Evolutionary conservation across 1,140 invertebrate species (phyloP).

Genomic region (Brachionus sp.): DNA sequence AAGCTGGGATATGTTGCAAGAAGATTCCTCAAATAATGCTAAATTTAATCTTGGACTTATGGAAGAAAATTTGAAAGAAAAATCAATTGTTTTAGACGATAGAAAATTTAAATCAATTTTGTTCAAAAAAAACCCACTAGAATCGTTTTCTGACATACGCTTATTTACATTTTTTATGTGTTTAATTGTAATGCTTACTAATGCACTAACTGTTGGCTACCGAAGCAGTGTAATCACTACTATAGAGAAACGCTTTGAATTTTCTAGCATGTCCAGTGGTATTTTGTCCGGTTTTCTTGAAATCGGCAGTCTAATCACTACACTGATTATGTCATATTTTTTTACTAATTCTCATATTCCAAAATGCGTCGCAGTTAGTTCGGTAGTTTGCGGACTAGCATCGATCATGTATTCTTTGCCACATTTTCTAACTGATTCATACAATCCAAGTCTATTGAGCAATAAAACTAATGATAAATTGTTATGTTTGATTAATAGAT

Average conservation of each 20-base stretch:
- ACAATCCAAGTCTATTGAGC: slow-evolving; percentile 60
- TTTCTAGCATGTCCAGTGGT: slow-evolving; percentile 84
- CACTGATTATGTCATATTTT: slow-evolving; percentile 91
- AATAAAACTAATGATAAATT: slow-evolving; percentile 50
- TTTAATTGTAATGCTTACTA: slow-evolving; percentile 74
- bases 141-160: slow-evolving; percentile 62
- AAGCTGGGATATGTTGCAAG: slow-evolving; percentile 49
- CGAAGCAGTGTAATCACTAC: slow-evolving; percentile 94
- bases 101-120: slow-evolving; percentile 49
- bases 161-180: slow-evolving; percentile 86
- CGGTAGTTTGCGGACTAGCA: slow-evolving; percentile 76
- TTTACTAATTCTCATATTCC: slow-evolving; percentile 87
- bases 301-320: slow-evolving; percentile 86
- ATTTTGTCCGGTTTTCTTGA: slow-evolving; percentile 88
- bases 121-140: not conserved
- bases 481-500: slow-evolving; percentile 48
- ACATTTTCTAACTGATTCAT: slow-evolving; percentile 61
- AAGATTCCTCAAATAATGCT: not conserved
- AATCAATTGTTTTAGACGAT: slow-evolving; percentile 21
- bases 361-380: slow-evolving; percentile 90
- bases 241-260: slow-evolving; percentile 91
- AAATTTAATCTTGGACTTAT: not conserved
- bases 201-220: slow-evolving; percentile 64
- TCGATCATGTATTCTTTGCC: slow-evolving; percentile 76
- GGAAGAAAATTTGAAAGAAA: slow-evolving; percentile 23